Base-by-base conservation (phyloP, 2,888 invertebrate species). In the Callyntrura guangdongensis region DNA sequence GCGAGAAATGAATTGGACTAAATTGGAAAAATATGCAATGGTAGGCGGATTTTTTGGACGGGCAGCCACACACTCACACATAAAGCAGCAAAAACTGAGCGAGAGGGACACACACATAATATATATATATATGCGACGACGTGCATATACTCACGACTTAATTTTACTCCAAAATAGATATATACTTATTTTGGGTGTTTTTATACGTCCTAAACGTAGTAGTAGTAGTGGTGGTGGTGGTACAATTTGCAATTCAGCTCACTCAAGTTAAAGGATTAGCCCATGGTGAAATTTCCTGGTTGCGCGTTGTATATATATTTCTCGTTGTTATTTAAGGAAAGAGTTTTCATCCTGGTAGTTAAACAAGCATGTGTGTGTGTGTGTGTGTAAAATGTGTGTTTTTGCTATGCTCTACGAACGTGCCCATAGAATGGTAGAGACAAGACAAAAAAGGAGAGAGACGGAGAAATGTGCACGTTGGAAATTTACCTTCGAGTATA, bases 21-120 rank as follows among this genome's bases (percentile, higher is more conserved):
- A 86, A 86, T 86, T 86, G 72, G 86, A 61, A 86, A 74, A 86
- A 86, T 86, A 86, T 61, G 86, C 74, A 64, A 64, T 64, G 82
- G 64, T 47, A 82, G 61, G 82, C 82, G 82, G 64, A 82, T 64
- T 79, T 79, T 79, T 79, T 79, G 79, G 79, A 59, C 27, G 1
- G 59, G 79, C 79, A 11, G 36, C 36, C n/a, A 79, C 59, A 79
- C 77, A 77, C 49, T 6, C 72, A 72, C n/a, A 69, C 69, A 36
- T 36, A 9, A 3, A n/a, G 9, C 64, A 64, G 20, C 6, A 36
- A 36, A 36, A 6, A 36, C 3, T 36, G 2, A 36, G 6, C 2
- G 36, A 36, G 36, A 36, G 6, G 6, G 6, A 36, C 36, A 36
- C 36, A 36, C 36, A 36, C 36, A 36, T 6, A 36, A 36, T 36